Conservation (phyloP, 1,140 invertebrate genomes). For the Polyergus mexicanus region DNA sequence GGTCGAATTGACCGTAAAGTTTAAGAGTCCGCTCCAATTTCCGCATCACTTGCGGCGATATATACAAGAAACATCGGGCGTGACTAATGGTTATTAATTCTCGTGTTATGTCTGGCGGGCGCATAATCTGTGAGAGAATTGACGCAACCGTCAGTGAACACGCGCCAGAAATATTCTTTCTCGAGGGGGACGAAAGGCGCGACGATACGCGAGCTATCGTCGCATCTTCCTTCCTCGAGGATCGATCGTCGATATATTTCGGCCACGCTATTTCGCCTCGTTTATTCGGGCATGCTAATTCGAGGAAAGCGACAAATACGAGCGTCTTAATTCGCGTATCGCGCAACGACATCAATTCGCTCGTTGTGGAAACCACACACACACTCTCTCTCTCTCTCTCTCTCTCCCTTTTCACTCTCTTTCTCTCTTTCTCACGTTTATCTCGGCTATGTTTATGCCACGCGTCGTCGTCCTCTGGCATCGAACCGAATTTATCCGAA, state of each 20-base stretch:
- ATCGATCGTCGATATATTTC: conserved; percentile 18
- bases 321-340: no score
- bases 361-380: conserved; percentile 55
- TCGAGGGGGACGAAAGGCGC: not conserved
- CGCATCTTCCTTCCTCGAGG: not conserved
- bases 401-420: not conserved
- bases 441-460: conserved; percentile 74
- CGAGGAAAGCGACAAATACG: not conserved
- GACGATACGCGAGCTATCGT: not conserved
- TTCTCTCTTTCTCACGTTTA: conserved; percentile 57
- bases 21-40: conserved; percentile 47
- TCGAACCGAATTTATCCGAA: conserved; percentile 81
- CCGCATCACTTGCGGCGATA: conserved; percentile 45
- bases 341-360: not conserved
- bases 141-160: conserved; percentile 41
- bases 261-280: not conserved
- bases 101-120: conserved; percentile 51
- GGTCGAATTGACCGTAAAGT: conserved; percentile 38
- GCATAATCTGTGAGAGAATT: conserved; percentile 23
- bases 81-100: conserved; percentile 64
- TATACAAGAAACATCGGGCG: conserved; percentile 38
- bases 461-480: conserved; percentile 70
- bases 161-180: conserved; percentile 48
- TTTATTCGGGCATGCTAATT: not conserved
- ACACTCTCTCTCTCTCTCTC: conserved; percentile 31